phyloP scores from a whole-genome alignment of 2,888 invertebrate species.

The Magallana nippona region DNA sequence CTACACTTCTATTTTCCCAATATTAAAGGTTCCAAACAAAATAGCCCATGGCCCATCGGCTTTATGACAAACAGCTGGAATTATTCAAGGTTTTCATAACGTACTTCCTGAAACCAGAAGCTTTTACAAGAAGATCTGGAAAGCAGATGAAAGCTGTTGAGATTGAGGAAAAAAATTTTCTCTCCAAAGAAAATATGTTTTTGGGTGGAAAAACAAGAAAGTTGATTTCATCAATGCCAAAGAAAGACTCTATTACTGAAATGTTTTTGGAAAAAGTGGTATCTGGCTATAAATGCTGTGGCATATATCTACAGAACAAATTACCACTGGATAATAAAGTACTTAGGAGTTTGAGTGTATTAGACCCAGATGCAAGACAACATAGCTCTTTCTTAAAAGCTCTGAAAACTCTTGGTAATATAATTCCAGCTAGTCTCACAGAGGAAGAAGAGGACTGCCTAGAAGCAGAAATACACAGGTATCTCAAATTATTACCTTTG shows the following conservation, averaged over 20 bases:
- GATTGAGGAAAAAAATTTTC: slow-evolving; percentile 17
- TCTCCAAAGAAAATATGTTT: slow-evolving; percentile 7
- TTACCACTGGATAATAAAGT: slow-evolving; percentile 15
- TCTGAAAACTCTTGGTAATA: background rate
- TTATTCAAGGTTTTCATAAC: slow-evolving; percentile 47
- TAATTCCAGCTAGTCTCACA: background rate
- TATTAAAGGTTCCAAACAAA: slow-evolving; percentile 48
- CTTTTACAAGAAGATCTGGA: slow-evolving; percentile 35
- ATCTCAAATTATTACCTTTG: background rate
- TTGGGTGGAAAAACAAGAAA: slow-evolving; percentile 21
- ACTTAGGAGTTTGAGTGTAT: slow-evolving; percentile 6
- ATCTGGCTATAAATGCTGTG: background rate
- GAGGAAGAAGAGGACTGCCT: slow-evolving; percentile 27
- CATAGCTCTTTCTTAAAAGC: background rate
- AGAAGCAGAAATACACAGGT: slow-evolving; percentile 16
- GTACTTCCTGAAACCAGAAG: slow-evolving; percentile 50
- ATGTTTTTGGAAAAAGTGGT: background rate
- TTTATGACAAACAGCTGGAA: slow-evolving; percentile 48
- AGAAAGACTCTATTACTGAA: slow-evolving; percentile 18
- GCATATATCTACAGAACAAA: slow-evolving; percentile 22
- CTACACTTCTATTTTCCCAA: slow-evolving; percentile 42
- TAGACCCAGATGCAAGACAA: slow-evolving; percentile 21
- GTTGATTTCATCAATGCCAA: slow-evolving; percentile 7
- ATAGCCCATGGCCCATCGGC: slow-evolving; percentile 47
- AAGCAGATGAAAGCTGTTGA: slow-evolving; percentile 35